Conservation (phyloP, 2,888 invertebrate species). For the Seira ritae region DNA sequence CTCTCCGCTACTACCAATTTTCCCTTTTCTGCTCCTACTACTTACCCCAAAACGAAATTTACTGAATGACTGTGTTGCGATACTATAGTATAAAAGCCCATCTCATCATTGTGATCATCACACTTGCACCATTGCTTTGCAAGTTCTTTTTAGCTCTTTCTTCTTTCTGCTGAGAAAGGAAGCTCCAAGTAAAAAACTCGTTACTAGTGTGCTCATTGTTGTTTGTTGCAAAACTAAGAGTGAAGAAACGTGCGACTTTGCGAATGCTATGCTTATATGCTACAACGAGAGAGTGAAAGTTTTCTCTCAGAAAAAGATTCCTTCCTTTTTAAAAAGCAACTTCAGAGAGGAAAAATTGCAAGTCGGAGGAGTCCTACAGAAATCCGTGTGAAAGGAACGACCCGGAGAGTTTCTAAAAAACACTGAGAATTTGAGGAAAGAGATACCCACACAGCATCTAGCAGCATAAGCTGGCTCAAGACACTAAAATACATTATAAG, state of each 20-base stretch:
- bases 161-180: no score
- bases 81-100: no score
- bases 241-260: neutral
- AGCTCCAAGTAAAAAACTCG: neutral
- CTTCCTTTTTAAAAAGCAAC: no score
- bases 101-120: no score
- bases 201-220: neutral
- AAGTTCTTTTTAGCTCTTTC: no score
- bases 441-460: neutral
- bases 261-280: no score
- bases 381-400: slow-evolving; percentile 59
- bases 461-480: no score
- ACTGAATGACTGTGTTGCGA: no score
- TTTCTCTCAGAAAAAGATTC: neutral
- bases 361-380: neutral
- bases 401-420: slow-evolving; percentile 38
- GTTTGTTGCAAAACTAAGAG: slow-evolving; percentile 10
- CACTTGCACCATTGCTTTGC: no score
- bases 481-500: no score
- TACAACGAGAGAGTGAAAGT: neutral
- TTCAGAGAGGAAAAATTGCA: no score
- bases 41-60: no score
- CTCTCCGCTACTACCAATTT: neutral
- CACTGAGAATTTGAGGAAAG: slow-evolving; percentile 22
- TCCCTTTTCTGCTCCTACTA: neutral